Base-by-base conservation (phyloP, 2,797 vertebrate species). In the Siniperca undulata region DNA sequence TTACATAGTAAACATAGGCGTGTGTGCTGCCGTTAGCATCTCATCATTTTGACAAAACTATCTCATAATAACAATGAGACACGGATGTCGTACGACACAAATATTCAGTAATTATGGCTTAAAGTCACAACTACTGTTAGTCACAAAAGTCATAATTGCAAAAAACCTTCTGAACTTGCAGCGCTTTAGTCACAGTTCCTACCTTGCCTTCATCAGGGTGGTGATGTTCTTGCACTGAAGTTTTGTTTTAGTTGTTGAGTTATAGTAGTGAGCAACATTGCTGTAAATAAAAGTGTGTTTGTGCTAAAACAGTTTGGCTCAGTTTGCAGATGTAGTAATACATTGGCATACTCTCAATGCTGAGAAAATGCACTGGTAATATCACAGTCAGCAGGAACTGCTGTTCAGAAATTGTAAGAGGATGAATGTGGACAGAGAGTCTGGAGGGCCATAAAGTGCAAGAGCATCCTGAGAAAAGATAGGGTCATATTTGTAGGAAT, bases 351-450 rank as follows among this genome's bases (percentile, higher is more conserved):
- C 27, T 68, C 67, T 78, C 55, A 70, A 0, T 27, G 74, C 67
- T 70, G 70, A 70, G 61, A 60, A 69, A 85, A 73, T 64, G 44
- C 68, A 53, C 38, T 0, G 13, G 52, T 44, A 52, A 69, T 34
- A 61, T 78, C 53, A 14, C 30, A 20, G 60, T 67, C 77, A 72
- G 69, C 53, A 46, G 71, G 53, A 71, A 13, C 2, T 8, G 17
- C 9, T 52, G 30, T 34, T 71, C 64, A 60, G 66, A 64, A 56
- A 22, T 38, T 77, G 72, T 48, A 27, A 60, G 12, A 50, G 52
- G 70, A 85, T 82, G 78, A 12, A 76, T 84, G 77, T 40, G 27
- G 36, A 50, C 20, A 12, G 61, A 24, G 60, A 76, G 58, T 20
- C 71, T 27, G 64, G 19, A 71, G 64, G 62, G 11, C n/a, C 38